phyloP scores from a whole-genome alignment of 2,888 invertebrate species.

The Drosophila barbarae region DNA sequence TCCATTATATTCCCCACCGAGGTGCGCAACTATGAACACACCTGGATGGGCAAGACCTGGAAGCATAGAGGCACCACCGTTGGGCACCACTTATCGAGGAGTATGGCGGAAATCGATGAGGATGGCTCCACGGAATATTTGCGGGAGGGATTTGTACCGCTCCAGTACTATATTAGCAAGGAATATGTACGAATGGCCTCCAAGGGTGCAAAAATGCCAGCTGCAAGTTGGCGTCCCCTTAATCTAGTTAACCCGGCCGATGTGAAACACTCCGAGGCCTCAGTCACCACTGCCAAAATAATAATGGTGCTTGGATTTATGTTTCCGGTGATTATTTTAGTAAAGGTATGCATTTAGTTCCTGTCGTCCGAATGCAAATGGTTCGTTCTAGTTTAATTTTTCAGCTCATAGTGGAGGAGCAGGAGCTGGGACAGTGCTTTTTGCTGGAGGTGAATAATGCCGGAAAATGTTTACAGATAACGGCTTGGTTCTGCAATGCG shows the following conservation, averaged over 20 bases:
- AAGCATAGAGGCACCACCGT: conserved; percentile 58
- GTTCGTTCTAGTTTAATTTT: background rate
- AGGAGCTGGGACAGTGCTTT: conserved; percentile 25
- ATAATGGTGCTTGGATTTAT: conserved; percentile 89
- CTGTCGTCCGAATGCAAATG: no score
- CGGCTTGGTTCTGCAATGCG: conserved; percentile 48
- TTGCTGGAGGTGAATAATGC: conserved; percentile 24
- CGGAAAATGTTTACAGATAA: conserved; percentile 22
- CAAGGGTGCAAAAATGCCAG: conserved; percentile 60
- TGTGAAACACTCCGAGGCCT: accelerated
- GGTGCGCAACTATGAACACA: conserved; percentile 42
- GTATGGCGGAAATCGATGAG: conserved; percentile 74
- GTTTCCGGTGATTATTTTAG: conserved; percentile 87
- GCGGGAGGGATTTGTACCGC: conserved; percentile 83
- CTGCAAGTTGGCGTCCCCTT: conserved; percentile 80
- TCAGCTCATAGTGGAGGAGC: conserved; percentile 54
- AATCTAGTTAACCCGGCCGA: conserved; percentile 84
- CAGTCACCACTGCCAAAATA: conserved; percentile 83
- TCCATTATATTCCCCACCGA: conserved; percentile 53
- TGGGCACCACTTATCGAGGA: conserved; percentile 49
- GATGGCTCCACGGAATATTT: conserved; percentile 82
- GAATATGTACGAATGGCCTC: conserved; percentile 65
- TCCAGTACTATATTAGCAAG: conserved; percentile 82
- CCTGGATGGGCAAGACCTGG: conserved; percentile 53
- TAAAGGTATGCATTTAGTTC: conserved; percentile 80